Percentiles rank a stretch among this genome's conserved stretches.
Evolutionary conservation across 2,113 vertebrate genomes (phyloP).

Genomic region (Percina caprodes): DNA sequence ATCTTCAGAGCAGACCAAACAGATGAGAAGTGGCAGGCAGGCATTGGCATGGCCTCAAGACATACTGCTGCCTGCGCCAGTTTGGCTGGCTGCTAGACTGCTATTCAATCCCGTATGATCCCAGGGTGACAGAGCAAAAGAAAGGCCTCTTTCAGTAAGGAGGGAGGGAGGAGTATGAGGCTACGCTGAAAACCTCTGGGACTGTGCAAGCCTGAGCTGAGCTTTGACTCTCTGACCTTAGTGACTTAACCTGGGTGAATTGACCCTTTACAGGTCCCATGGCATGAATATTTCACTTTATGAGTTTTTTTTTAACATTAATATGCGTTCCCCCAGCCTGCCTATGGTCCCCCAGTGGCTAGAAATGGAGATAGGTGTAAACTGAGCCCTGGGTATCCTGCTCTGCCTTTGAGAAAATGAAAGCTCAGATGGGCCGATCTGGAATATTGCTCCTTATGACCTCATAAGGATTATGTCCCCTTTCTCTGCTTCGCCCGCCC

Average conservation of each 20-base stretch:
- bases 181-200: slow-evolving; percentile 47
- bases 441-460: too few species aligned
- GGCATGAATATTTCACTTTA: too few species aligned
- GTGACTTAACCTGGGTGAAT: not conserved
- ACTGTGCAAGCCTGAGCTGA: not conserved
- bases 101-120: slow-evolving; percentile 66
- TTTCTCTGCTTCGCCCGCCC: too few species aligned
- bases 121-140: slow-evolving; percentile 57
- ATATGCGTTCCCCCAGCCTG: too few species aligned
- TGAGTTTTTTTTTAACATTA: too few species aligned
- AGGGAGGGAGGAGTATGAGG: slow-evolving; percentile 31
- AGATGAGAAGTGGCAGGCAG: slow-evolving; percentile 74
- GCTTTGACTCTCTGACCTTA: slow-evolving; percentile 48
- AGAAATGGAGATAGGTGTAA: too few species aligned
- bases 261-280: too few species aligned
- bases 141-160: slow-evolving; percentile 71
- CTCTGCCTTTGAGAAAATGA: too few species aligned
- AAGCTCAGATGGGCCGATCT: too few species aligned
- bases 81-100: slow-evolving; percentile 54
- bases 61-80: slow-evolving; percentile 62
- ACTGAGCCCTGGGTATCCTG: too few species aligned
- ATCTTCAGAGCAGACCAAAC: slow-evolving; percentile 59
- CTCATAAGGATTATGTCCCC: too few species aligned
- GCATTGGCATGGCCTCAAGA: slow-evolving; percentile 64
- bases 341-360: too few species aligned